Percentiles rank a stretch among this genome's conserved stretches.
phyloP scores from a whole-genome alignment of 2,797 vertebrate genomes.

The Nasua narica region DNA sequence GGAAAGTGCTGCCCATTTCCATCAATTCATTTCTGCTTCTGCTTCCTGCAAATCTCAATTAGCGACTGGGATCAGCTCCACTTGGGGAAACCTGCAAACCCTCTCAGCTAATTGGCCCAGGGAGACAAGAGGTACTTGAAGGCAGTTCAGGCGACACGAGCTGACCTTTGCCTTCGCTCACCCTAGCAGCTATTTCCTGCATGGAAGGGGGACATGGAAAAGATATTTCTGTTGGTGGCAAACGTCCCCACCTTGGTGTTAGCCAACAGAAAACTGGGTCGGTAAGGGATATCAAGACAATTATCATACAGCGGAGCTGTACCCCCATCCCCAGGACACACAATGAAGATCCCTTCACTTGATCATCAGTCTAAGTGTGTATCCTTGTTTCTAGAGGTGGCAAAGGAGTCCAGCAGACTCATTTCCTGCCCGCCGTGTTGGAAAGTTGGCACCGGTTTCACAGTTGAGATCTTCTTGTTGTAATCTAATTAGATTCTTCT shows the following conservation, averaged over 20 bases:
- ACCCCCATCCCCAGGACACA: background rate
- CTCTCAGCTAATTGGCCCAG: background rate
- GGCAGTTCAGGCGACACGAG: background rate
- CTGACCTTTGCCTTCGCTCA: background rate
- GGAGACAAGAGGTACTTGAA: background rate
- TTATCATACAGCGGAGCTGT: fast-evolving
- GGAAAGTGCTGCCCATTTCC: slow-evolving; percentile 65
- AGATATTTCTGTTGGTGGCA: background rate
- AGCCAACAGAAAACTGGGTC: background rate
- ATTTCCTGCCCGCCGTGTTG: background rate
- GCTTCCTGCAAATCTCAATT: slow-evolving; percentile 46
- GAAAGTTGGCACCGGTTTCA: background rate
- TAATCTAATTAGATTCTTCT: background rate
- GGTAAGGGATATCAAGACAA: background rate
- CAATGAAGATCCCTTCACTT: fast-evolving
- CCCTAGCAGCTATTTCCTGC: slow-evolving; percentile 5
- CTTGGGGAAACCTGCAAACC: background rate
- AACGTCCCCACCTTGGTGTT: background rate
- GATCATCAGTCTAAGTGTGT: background rate
- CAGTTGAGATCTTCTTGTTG: background rate
- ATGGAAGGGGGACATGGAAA: fast-evolving
- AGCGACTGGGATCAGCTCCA: background rate
- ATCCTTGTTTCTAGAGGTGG: background rate
- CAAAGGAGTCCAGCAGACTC: background rate
- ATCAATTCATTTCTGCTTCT: slow-evolving; percentile 64